Base-by-base conservation (phyloP, 2,888 invertebrate genomes). In the Cetonia aurata region DNA sequence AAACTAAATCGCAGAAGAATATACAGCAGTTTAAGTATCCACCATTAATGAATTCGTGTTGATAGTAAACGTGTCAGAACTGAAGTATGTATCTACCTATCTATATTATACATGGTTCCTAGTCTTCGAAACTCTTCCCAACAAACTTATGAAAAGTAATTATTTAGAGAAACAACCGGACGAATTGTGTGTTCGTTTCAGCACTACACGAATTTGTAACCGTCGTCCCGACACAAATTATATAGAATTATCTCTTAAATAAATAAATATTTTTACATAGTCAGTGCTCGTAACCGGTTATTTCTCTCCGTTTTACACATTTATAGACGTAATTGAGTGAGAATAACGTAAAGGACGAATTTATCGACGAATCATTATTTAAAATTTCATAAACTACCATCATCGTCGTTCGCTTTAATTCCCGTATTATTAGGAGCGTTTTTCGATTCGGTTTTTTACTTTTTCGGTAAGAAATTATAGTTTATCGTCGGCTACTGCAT, bases 251-350 rank as follows among this genome's bases (percentile, higher is more conserved):
- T 31, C 56, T 19, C 56, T 57, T 67, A 67, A 67, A 67, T 67
- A 67, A 67, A 67, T 67, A 67, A 67, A 67, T 67, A 67, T 67
- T 67, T 67, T 67, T 67, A 56, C 56, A 67, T 67, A 56, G 67
- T 56, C 57, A 55, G 50, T 56, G 56, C 48, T 33, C 33, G 57
- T 56, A 67, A 57, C 57, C 57, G 57, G 57, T 42, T 57, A 57
- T 57, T 57, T 57, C 15, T 42, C 42, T 19, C 19, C 44, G n/a
- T 57, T 57, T 57, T 57, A 57, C 57, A 57, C 57, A 57, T 57
- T 57, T 57, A 57, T 57, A 42, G 50, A 65, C 37, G 41, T 65
- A 65, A 65, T 65, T 65, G 50, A 48, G 62, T 65, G 62, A 65
- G 50, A 65, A 33, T 52, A 60, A 50, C 50, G 50, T 17, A 65